A percentile compares a stretch with the other conserved stretches of the same genome.
Evolutionary conservation across 2,888 invertebrate genomes (phyloP).

Genomic region (Zelleria hepariella): DNA sequence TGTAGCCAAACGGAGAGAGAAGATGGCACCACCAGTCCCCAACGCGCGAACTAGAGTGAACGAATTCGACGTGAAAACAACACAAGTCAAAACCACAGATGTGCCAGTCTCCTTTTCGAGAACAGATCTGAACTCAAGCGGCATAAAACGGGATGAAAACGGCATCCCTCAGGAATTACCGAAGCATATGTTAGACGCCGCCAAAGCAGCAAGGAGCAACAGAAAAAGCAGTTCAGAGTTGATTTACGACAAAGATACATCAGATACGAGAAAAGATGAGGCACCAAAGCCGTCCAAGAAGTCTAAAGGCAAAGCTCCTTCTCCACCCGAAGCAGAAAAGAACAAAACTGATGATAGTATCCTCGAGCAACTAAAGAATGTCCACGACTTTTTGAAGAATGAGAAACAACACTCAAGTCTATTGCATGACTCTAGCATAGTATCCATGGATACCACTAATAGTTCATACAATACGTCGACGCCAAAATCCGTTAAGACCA

Average conservation of each 20-base stretch:
- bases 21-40: conserved; percentile 63
- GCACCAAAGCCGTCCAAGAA: conserved; percentile 39
- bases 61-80: conserved; percentile 40
- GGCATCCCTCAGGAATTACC: conserved; percentile 80
- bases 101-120: conserved; percentile 33
- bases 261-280: conserved; percentile 7
- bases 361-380: conserved; percentile 51
- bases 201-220: conserved; percentile 77
- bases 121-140: conserved; percentile 68
- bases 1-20: conserved; percentile 67
- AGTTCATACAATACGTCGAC: conserved; percentile 60
- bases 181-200: conserved; percentile 79
- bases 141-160: conserved; percentile 72
- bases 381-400: conserved; percentile 52
- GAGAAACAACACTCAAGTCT: conserved; percentile 59
- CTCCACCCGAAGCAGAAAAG: conserved; percentile 67
- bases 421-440: conserved; percentile 33
- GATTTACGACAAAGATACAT: conserved; percentile 40
- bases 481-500: conserved; percentile 57
- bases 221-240: conserved; percentile 69
- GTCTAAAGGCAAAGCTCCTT: conserved; percentile 81
- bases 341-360: conserved; percentile 66
- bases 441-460: conserved; percentile 28
- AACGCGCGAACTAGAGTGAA: conserved; percentile 54
- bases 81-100: conserved; percentile 32